Percentiles rank a stretch among this genome's conserved stretches.
Evolutionary conservation across 2,797 vertebrate species (phyloP).

Genomic region (Mycteria americana): DNA sequence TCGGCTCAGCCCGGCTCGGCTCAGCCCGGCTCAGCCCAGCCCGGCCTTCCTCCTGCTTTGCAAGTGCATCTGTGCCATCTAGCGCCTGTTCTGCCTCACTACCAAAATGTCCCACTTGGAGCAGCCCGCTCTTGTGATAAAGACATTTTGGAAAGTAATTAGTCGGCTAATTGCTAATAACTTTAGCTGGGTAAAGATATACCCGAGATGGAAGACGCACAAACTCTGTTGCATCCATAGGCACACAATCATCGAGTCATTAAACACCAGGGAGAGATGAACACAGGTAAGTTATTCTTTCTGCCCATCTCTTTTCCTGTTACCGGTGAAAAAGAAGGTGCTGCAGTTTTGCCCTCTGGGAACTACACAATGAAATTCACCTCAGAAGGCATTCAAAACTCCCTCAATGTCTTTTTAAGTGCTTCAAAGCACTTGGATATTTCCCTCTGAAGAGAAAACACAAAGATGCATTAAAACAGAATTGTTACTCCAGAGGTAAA

Average conservation of each 20-base stretch:
- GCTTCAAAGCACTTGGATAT: background rate
- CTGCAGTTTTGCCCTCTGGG: background rate
- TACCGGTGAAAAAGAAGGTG: background rate
- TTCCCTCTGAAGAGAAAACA: background rate
- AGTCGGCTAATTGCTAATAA: fast-evolving
- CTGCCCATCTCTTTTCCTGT: background rate
- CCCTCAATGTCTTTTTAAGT: background rate
- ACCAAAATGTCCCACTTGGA: background rate
- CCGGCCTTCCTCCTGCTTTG: background rate
- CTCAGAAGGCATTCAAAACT: background rate
- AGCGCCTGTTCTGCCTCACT: background rate
- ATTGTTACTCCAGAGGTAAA: background rate
- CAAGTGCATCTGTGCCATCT: background rate
- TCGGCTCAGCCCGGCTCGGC: too few species aligned
- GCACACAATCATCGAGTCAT: fast-evolving
- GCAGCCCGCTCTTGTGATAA: fast-evolving
- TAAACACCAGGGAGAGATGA: background rate
- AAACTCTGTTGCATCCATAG: background rate
- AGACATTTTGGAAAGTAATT: background rate
- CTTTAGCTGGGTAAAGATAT: background rate
- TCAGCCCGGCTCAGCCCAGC: too few species aligned
- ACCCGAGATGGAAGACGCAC: background rate
- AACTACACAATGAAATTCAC: background rate
- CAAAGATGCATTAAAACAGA: background rate
- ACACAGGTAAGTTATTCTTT: background rate